These are phyloP conservation scores for Lindbergichthys nudifrons DNA, from an alignment of 2,797 vertebrate genomes.

Conservation along the genomic window DNA sequence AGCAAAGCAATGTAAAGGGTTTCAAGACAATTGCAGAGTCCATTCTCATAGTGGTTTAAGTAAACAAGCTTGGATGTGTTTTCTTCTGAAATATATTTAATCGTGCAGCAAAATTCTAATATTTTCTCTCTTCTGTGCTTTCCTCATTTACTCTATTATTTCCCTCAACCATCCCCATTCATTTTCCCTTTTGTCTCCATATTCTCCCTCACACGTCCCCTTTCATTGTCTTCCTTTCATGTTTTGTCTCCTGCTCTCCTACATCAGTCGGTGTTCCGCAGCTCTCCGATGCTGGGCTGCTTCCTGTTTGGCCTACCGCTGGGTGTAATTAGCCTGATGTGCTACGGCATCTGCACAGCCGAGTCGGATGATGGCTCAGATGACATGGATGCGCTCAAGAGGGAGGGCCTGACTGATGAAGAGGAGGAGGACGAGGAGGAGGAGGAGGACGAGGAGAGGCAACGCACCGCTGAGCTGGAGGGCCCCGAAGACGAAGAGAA, in stretches of 20 bases:
- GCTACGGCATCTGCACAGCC: slow-evolving; percentile 97
- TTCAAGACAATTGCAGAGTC: background rate
- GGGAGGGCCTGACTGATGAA: slow-evolving; percentile 84
- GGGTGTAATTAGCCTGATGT: slow-evolving; percentile 99
- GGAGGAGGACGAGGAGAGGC: slow-evolving; percentile 72
- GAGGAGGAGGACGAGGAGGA: slow-evolving; percentile 87
- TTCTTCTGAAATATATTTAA: background rate
- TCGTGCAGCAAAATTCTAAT: slow-evolving; percentile 10
- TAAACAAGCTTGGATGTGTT: background rate
- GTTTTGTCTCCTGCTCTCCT: slow-evolving; percentile 16
- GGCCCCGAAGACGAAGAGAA: slow-evolving; percentile 81
- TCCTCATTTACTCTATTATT: slow-evolving; percentile 12
- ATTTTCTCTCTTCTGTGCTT: slow-evolving; percentile 3
- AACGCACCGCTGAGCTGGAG: slow-evolving; percentile 61
- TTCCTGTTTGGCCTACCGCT: slow-evolving; percentile 97
- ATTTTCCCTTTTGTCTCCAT: background rate
- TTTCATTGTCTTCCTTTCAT: slow-evolving; percentile 14
- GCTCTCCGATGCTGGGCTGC: slow-evolving; percentile 96
- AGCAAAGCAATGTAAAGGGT: too few relatives aligned
- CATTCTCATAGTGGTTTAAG: background rate
- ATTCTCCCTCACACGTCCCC: background rate
- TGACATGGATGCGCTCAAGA: slow-evolving; percentile 86
- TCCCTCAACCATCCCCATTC: background rate
- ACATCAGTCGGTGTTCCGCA: slow-evolving; percentile 94
- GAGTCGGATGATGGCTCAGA: slow-evolving; percentile 90